Conservation (phyloP, 1,140 invertebrate genomes). For the Drosophila fuyamai region DNA sequence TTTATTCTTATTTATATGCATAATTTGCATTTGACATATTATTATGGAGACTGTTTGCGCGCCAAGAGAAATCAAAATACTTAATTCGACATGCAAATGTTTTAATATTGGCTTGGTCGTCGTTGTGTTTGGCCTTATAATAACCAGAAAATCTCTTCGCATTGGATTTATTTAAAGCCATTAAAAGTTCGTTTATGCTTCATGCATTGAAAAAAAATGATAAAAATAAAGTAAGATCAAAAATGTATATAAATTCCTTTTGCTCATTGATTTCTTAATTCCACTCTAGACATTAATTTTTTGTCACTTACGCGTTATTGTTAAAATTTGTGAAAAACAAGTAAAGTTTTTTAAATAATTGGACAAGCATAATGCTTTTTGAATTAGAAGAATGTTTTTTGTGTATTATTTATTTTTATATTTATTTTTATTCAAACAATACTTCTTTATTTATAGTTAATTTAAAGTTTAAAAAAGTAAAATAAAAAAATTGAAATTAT, state of each 20-base stretch:
- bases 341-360: too few species aligned
- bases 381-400: too few species aligned
- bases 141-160: constrained; percentile 13
- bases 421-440: background rate
- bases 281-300: background rate
- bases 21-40: constrained; percentile 82
- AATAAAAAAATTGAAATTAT: too few species aligned
- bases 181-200: background rate
- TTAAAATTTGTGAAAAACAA: too few species aligned
- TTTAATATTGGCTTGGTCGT: constrained; percentile 18
- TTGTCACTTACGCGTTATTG: too few species aligned
- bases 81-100: constrained; percentile 23
- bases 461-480: background rate
- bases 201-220: background rate
- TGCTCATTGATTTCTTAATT: background rate
- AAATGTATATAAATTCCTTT: background rate
- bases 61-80: constrained; percentile 44
- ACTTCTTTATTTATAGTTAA: background rate
- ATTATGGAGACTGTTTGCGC: constrained; percentile 47
- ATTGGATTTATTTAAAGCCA: background rate
- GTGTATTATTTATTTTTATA: background rate
- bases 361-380: too few species aligned
- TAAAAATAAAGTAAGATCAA: background rate
- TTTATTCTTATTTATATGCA: constrained; percentile 71
- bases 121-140: constrained; percentile 10